phyloP scores from a whole-genome alignment of 2,797 vertebrate genomes.

The Spea hammondii region DNA sequence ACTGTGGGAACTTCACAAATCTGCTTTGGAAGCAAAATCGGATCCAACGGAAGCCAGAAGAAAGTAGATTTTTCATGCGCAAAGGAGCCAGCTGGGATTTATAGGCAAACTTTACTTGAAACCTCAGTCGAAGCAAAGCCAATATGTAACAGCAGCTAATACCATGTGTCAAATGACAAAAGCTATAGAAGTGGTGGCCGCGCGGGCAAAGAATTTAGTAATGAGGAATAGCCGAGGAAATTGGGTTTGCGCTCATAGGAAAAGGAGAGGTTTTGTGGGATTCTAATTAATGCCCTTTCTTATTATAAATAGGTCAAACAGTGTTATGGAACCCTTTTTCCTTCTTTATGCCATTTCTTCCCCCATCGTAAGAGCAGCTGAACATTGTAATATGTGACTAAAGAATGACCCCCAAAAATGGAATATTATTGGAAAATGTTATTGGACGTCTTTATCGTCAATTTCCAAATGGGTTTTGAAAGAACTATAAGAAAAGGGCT shows the following conservation, averaged over 20 bases:
- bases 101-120: conserved; percentile 45
- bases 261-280: conserved; percentile 44
- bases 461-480: no score
- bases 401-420: no score
- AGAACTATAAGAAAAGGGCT: no score
- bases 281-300: conserved; percentile 56
- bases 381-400: not conserved
- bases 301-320: conserved; percentile 40
- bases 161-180: conserved; percentile 55
- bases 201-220: conserved; percentile 54
- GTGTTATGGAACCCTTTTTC: conserved; percentile 1
- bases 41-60: conserved; percentile 42
- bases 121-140: conserved; percentile 46
- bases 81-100: conserved; percentile 44
- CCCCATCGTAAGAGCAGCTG: conserved; percentile 20
- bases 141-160: conserved; percentile 49
- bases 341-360: not conserved
- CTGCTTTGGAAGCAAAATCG: conserved; percentile 48
- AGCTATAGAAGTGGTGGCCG: conserved; percentile 40
- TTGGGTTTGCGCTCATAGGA: conserved; percentile 56
- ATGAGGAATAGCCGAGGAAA: conserved; percentile 54
- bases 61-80: conserved; percentile 46
- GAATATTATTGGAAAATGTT: no score
- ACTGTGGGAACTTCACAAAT: conserved; percentile 45
- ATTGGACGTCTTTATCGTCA: no score